A percentile compares a stretch with the other conserved stretches of the same genome.
Conservation (phyloP, 2,888 invertebrate genomes). For the Steinernema hermaphroditum region DNA sequence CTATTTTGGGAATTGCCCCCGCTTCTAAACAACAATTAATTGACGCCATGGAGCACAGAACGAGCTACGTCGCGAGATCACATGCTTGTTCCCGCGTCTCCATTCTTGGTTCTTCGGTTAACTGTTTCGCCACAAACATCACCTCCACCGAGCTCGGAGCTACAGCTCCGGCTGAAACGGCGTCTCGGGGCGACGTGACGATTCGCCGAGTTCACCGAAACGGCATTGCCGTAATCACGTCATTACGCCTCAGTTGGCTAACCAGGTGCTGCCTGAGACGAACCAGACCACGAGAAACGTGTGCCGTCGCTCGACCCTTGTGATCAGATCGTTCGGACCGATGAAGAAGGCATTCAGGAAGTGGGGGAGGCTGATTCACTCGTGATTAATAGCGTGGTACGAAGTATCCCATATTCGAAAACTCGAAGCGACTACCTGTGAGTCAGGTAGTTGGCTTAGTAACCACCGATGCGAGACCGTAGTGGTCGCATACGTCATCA, state of each 20-base stretch:
- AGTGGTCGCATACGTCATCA: too few species aligned
- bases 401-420: neutral
- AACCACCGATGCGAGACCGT: too few species aligned
- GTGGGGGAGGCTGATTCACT: neutral
- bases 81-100: conserved; percentile 3
- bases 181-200: neutral
- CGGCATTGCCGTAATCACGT: conserved; percentile 10
- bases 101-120: neutral
- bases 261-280: too few species aligned
- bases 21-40: conserved; percentile 1
- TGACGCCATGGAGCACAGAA: neutral
- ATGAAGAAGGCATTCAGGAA: conserved; percentile 3
- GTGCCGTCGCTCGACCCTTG: neutral
- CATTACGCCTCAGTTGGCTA: neutral
- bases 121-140: neutral
- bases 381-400: neutral
- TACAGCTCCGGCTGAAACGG: neutral
- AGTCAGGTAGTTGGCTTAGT: neutral
- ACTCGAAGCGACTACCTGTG: neutral
- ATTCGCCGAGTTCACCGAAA: neutral
- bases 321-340: neutral
- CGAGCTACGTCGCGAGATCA: conserved; percentile 7
- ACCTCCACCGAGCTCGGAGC: neutral
- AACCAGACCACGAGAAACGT: neutral
- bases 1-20: too few species aligned